These are phyloP conservation scores for Dendrophyllia cribrosa DNA, from an alignment of 64 coral and sea anemone species.

Conservation along the genomic window DNA sequence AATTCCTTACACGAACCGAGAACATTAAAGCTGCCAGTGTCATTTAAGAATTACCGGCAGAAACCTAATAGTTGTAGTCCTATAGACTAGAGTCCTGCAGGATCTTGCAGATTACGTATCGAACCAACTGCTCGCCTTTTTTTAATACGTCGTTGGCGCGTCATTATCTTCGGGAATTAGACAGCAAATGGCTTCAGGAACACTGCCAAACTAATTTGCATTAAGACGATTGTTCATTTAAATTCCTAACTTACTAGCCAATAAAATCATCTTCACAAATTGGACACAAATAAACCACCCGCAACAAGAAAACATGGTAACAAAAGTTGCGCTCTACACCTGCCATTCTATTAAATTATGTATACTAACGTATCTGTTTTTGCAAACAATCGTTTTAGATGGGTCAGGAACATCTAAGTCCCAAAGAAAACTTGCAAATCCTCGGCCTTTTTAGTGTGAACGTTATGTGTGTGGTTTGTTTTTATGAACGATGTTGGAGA, in stretches of 20 bases:
- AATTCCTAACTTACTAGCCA: constrained; percentile 3
- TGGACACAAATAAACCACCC: constrained; percentile 14
- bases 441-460: background rate
- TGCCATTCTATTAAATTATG: background rate
- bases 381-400: background rate
- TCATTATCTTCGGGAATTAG: too few species aligned
- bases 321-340: background rate
- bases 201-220: background rate
- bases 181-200: background rate
- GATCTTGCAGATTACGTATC: too few species aligned
- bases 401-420: background rate
- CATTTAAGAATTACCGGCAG: too few species aligned
- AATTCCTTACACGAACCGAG: too few species aligned
- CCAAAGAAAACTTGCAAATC: background rate
- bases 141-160: too few species aligned
- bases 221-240: background rate
- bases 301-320: constrained; percentile 1
- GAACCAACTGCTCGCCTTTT: too few species aligned
- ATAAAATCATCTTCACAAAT: background rate
- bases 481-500: too few species aligned
- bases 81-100: too few species aligned
- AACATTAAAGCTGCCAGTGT: too few species aligned
- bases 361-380: background rate
- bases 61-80: too few species aligned
- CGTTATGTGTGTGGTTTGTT: too few species aligned